Evolutionary conservation across 2,888 invertebrate genomes (phyloP).

Genomic region (Myathropa florea): DNA sequence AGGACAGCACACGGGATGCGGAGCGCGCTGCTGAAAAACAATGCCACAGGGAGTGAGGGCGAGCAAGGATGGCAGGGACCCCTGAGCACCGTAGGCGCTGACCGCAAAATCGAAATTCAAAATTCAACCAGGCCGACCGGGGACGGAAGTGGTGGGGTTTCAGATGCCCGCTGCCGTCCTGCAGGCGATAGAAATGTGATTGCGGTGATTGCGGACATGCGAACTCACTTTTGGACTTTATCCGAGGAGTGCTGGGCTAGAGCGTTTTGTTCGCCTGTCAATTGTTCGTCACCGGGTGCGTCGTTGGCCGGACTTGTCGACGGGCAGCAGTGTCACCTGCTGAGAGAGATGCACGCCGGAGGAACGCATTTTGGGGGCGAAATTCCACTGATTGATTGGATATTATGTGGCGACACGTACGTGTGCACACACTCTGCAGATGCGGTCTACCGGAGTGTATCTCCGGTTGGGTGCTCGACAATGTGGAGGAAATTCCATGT

Average conservation of each 20-base stretch:
- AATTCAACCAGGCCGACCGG: conserved; percentile 29
- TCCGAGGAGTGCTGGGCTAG: conserved; percentile 27
- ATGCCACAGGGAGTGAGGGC: conserved; percentile 30
- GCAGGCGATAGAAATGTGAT: conserved; percentile 59
- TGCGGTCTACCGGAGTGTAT: conserved; percentile 31
- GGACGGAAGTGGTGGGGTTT: neutral
- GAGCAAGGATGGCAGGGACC: conserved; percentile 36
- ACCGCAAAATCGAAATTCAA: conserved; percentile 53
- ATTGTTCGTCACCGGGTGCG: conserved; percentile 20
- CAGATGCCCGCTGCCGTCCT: conserved; percentile 3
- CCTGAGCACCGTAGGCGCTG: conserved; percentile 36
- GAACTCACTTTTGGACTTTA: conserved; percentile 63
- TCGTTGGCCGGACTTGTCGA: conserved; percentile 13
- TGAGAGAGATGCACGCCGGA: conserved; percentile 45
- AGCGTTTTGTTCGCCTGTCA: conserved; percentile 66
- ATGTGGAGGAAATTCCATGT: conserved; percentile 63
- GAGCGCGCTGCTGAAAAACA: conserved; percentile 39
- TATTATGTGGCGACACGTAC: conserved; percentile 70
- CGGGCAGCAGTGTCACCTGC: neutral
- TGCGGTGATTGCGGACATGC: conserved; percentile 60
- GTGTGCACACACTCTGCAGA: conserved; percentile 52
- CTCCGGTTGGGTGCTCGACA: conserved; percentile 18
- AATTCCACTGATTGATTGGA: conserved; percentile 70
- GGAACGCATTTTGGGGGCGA: conserved; percentile 43
- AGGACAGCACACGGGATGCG: conserved; percentile 21